A percentile compares a stretch with the other conserved stretches of the same genome.
Evolutionary conservation across 2,113 vertebrate species (phyloP).

Genomic region (Xiphias gladius): DNA sequence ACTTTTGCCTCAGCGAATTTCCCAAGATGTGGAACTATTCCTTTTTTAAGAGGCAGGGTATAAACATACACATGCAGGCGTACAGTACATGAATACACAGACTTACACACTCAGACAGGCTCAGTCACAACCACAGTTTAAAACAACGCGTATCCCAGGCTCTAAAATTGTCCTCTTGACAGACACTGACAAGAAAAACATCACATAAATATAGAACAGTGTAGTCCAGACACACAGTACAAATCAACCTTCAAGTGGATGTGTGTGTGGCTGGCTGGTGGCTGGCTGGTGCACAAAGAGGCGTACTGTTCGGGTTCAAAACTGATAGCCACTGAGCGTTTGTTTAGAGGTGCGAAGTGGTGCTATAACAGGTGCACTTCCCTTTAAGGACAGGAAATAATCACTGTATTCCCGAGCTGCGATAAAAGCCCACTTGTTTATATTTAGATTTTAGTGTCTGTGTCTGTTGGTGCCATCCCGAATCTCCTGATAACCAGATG

Average conservation of each 20-base stretch:
- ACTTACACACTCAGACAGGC: slow-evolving; percentile 7
- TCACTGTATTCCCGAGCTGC: background rate
- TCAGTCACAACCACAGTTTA: slow-evolving; percentile 1
- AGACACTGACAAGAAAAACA: slow-evolving; percentile 5
- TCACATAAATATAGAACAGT: slow-evolving; percentile 36
- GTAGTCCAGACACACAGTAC: slow-evolving; percentile 3
- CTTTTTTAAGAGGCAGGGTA: background rate
- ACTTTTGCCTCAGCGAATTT: background rate
- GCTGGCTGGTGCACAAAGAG: slow-evolving; percentile 41
- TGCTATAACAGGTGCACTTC: slow-evolving; percentile 16
- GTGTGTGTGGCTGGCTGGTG: slow-evolving; percentile 38
- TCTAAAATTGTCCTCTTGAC: slow-evolving; percentile 18
- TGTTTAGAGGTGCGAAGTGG: slow-evolving; percentile 40
- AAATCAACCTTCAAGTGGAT: slow-evolving; percentile 33
- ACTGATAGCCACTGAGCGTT: slow-evolving; percentile 21
- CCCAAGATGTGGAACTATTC: slow-evolving; percentile 29
- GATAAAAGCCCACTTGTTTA: slow-evolving; percentile 20
- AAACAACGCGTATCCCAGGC: slow-evolving; percentile 28
- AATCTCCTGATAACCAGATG: slow-evolving; percentile 14
- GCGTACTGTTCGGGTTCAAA: slow-evolving; percentile 6
- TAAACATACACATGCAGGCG: slow-evolving; percentile 6
- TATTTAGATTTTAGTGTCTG: slow-evolving; percentile 40
- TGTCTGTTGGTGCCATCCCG: slow-evolving; percentile 8
- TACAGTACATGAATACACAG: background rate
- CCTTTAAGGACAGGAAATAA: slow-evolving; percentile 46